These are phyloP conservation scores for Spilarctia lutea DNA, from an alignment of 2,888 invertebrate species.

Conservation along the genomic window DNA sequence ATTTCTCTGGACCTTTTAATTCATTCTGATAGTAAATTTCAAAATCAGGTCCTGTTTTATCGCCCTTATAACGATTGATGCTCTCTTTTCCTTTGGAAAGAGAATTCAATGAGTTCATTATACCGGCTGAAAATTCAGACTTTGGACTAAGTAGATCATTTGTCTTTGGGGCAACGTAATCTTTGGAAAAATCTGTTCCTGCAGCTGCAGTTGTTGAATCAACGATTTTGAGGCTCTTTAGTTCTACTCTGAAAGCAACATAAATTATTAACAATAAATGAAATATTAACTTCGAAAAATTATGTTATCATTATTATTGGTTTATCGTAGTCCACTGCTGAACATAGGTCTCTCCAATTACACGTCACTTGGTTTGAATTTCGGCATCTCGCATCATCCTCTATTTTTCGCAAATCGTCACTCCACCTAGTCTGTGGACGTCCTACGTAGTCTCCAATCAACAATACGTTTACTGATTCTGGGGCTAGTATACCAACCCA, in stretches of 20 bases:
- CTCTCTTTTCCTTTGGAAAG: neutral
- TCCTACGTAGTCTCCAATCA: no score
- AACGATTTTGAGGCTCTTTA: slow-evolving; percentile 70
- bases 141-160: neutral
- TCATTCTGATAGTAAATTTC: slow-evolving; percentile 72
- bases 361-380: no score
- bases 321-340: no score
- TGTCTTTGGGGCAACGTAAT: neutral
- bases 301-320: no score
- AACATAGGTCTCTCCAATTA: no score
- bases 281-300: no score
- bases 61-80: slow-evolving; percentile 34
- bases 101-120: neutral
- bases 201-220: slow-evolving; percentile 31
- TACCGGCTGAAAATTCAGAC: slow-evolving; percentile 4
- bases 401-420: no score
- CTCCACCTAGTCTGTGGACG: no score
- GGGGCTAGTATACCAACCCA: no score
- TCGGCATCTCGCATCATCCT: no score
- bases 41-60: slow-evolving; percentile 61
- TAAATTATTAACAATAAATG: neutral
- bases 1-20: slow-evolving; percentile 61
- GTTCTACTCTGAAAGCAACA: slow-evolving; percentile 71
- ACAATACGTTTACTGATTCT: no score
- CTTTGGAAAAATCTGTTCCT: neutral